A percentile compares a stretch with the other conserved stretches of the same genome.
Conservation (phyloP, 1,140 invertebrate species). For the Pomacea maculata region DNA sequence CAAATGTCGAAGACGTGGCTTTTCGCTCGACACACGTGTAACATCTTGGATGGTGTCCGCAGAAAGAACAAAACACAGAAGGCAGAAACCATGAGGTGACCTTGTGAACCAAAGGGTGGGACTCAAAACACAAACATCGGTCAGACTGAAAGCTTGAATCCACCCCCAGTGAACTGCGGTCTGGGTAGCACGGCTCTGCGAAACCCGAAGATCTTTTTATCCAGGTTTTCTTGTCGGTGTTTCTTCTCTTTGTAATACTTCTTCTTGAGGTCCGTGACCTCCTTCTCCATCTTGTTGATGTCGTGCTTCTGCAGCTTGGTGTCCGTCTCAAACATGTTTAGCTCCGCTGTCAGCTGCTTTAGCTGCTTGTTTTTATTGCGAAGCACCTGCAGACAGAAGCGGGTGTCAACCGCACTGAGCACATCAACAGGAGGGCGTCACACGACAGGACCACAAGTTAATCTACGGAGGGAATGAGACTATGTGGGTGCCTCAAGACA, state of each 20-base stretch:
- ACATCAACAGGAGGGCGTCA: no score
- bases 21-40: no score
- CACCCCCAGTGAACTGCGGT: slow-evolving; percentile 12
- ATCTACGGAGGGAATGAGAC: no score
- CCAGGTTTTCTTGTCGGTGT: not conserved
- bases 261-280: slow-evolving; percentile 10
- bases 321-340: slow-evolving; percentile 13
- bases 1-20: no score
- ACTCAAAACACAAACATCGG: not conserved
- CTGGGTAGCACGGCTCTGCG: not conserved
- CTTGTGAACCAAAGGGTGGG: no score
- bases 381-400: not conserved
- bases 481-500: no score
- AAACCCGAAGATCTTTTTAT: no score
- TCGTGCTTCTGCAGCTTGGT: not conserved
- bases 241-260: slow-evolving; percentile 20
- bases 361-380: slow-evolving; percentile 15
- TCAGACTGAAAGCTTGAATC: not conserved
- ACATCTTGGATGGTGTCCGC: no score
- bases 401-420: no score
- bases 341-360: slow-evolving; percentile 11
- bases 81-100: no score
- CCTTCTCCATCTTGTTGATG: not conserved
- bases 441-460: no score
- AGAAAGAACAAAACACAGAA: not conserved